These are phyloP conservation scores for Clepsis dumicolana DNA, from an alignment of 2,888 invertebrate genomes.

Conservation along the genomic window DNA sequence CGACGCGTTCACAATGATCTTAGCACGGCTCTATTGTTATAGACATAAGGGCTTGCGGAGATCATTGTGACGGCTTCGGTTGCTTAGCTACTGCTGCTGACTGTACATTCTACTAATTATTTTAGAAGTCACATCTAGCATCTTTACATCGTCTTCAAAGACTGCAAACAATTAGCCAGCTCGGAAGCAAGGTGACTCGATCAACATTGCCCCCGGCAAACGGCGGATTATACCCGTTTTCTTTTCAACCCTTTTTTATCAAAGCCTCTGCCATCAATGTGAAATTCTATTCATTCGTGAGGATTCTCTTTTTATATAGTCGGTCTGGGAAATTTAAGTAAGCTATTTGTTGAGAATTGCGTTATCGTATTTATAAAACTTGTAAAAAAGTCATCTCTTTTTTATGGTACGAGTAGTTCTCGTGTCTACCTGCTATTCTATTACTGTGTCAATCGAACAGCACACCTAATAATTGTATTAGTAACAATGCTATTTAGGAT, in stretches of 20 bases:
- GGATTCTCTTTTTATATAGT: slow-evolving; percentile 35
- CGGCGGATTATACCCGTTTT: slow-evolving; percentile 51
- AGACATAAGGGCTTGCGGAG: too few species aligned
- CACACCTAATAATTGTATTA: too few species aligned
- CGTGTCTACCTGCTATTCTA: too few species aligned
- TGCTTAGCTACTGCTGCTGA: too few species aligned
- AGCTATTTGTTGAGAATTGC: slow-evolving; percentile 5
- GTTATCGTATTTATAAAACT: not conserved
- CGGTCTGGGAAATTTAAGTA: not conserved
- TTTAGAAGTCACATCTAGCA: slow-evolving; percentile 46
- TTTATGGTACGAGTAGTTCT: too few species aligned
- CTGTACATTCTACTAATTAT: not conserved
- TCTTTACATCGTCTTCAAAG: slow-evolving; percentile 33
- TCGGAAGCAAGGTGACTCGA: slow-evolving; percentile 55
- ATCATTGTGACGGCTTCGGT: too few species aligned
- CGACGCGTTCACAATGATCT: too few species aligned
- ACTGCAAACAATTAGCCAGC: slow-evolving; percentile 59
- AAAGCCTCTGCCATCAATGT: slow-evolving; percentile 30
- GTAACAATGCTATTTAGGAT: too few species aligned
- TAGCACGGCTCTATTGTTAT: too few species aligned
- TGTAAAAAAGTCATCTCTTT: not conserved
- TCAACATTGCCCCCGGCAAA: slow-evolving; percentile 59
- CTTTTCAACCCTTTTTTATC: slow-evolving; percentile 47
- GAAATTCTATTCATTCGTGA: slow-evolving; percentile 30
- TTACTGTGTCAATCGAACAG: too few species aligned